These are phyloP conservation scores for Macquaria ambigua DNA, from an alignment of 2,113 vertebrate species.

Conservation along the genomic window DNA sequence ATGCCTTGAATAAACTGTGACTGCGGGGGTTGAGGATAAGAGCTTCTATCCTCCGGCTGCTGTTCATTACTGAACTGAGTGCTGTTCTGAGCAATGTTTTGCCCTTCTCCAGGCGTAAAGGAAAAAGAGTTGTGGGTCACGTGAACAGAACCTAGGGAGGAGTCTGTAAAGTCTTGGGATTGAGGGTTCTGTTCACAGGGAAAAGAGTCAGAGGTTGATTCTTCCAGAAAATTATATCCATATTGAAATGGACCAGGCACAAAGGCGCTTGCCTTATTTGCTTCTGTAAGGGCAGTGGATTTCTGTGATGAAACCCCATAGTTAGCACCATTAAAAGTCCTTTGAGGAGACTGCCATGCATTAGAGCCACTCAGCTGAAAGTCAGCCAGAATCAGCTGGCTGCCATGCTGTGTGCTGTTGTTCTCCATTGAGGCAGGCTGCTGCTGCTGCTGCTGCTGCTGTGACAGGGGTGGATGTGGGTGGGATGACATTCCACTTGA, in stretches of 20 bases:
- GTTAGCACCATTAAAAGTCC: conserved; percentile 89
- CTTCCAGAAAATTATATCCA: conserved; percentile 87
- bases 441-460: conserved; percentile 78
- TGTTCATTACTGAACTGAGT: conserved; percentile 81
- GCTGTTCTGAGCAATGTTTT: conserved; percentile 77
- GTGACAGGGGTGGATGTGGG: conserved; percentile 79
- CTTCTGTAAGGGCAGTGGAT: conserved; percentile 84
- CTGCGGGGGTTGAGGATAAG: conserved; percentile 80
- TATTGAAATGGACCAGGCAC: conserved; percentile 85
- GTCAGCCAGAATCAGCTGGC: conserved; percentile 87
- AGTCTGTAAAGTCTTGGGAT: conserved; percentile 83
- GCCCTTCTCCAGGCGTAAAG: conserved; percentile 86
- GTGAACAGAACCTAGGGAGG: conserved; percentile 79
- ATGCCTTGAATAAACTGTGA: conserved; percentile 84
- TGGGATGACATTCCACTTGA: conserved; percentile 77
- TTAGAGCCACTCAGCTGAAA: conserved; percentile 86
- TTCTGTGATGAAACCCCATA: conserved; percentile 86
- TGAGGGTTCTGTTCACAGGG: conserved; percentile 73
- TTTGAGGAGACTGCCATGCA: conserved; percentile 90
- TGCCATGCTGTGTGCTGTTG: conserved; percentile 75
- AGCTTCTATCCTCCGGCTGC: conserved; percentile 81
- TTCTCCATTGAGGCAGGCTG: conserved; percentile 81
- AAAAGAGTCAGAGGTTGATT: conserved; percentile 85
- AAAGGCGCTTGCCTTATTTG: conserved; percentile 82
- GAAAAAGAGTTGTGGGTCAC: conserved; percentile 84